Base-by-base conservation (phyloP, 2,113 vertebrate genomes). In the Buteo buteo region DNA sequence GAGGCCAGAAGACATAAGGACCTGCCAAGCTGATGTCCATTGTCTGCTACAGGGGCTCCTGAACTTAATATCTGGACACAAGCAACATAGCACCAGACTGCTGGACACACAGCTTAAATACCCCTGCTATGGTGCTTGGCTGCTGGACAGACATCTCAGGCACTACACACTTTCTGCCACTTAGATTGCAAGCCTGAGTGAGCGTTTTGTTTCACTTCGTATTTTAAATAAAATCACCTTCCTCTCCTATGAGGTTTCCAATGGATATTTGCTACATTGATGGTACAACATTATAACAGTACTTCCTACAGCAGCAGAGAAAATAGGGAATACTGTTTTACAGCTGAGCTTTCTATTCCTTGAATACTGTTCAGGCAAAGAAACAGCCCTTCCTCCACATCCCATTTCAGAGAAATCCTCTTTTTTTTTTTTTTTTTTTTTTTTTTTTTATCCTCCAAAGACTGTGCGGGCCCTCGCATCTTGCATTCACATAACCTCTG, bases 211-310 rank as follows among this genome's bases (percentile, higher is more conserved):
- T 90, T 76, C 32, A 19, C 32, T 76, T 34, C 3, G 0, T 44
- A 25, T 45, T 50, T 58, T 57, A 49, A 78, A 66, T 47, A 34
- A 78, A 94, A 70, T 6, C 24, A 36, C 14, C 31, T 71, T 50
- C 49, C 36, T 72, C 44, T 52, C 54, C 54, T 16, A 16, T 8
- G 10, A 50, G 25, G 38, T 52, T 70, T 82, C 38, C 87, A 70
- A 14, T 2, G 6, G 19, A 7, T 28, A 74, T 45, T 16, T 71
- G 13, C 73, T 32, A n/a, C 13, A 12, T 0, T 34, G 36, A 1
- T 24, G 20, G 45, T 28, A 77, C 17, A 73, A 40, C 0, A 0
- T 4, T 52, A 3, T 18, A 58, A 81, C 16, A 40, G 31, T 15
- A 59, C 19, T 54, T 62, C 9, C 28, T n/a, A 59, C 26, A 16